Evolutionary conservation across 2,888 invertebrate genomes (phyloP), one percentile per base, ranked within the genome.

Genomic region (Fragum sueziense): DNA sequence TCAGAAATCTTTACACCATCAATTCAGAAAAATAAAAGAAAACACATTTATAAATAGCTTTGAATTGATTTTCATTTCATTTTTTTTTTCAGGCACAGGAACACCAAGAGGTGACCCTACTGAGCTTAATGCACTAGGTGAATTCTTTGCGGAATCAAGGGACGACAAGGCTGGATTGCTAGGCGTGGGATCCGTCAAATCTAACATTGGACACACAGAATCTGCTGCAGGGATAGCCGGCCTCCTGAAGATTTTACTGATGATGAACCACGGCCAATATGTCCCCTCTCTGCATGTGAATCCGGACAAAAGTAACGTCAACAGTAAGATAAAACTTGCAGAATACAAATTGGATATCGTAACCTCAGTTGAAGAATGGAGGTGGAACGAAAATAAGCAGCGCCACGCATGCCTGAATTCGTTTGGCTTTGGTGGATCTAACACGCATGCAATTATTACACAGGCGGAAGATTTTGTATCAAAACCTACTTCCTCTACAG

Each of bases 121-220:
- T 25, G 89, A 89, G 70, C 76, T 70, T 2, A 76, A 79, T 47
- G 70, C 85, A 14, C 68, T 88, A 0, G 85, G 85, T 2, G 29
- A 27, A 4, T 71, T 70, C 7, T 86, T 89, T 27, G 62, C 57
- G 2, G 54, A 41, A 22, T 29, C 70, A n/a, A 11, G 20, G 1
- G 29, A 20, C 11, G n/a, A 17, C 14, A 59, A 29, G n/a, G 20
- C 41, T 14, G 31, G 34, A 27, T 29, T 20, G 14, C 51, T 71
- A 6, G 41, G 74, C 25, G 80, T 89, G 14, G 89, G 89, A 0
- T 89, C 89, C 0, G 88, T 87, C 3, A 88, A 88, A 70, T 82
- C 88, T n/a, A 89, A 88, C 72, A 86, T 88, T 22, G 88, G 88
- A 1, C 88, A 88, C 74, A 47, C 77, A n/a, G 88, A 88, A 69